Conservation (phyloP, 2,113 vertebrate species). For the Copsychus sechellarum region DNA sequence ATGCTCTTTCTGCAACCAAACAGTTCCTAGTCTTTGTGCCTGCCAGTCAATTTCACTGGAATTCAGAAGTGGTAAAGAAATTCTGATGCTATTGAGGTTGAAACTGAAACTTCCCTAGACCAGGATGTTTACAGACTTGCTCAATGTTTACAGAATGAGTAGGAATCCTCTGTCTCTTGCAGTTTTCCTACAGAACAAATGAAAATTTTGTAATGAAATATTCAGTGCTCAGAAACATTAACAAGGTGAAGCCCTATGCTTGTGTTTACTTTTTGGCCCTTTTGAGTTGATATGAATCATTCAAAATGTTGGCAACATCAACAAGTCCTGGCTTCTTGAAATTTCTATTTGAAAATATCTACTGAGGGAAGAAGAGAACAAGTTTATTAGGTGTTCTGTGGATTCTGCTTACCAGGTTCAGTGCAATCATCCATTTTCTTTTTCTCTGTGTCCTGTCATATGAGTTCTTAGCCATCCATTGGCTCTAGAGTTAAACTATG, state of each 20-base stretch:
- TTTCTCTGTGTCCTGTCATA: neutral
- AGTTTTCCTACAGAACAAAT: neutral
- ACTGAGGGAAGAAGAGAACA: neutral
- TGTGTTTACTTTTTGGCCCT: neutral
- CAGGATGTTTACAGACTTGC: neutral
- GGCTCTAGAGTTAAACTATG: neutral
- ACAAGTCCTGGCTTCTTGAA: neutral
- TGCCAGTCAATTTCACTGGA: neutral
- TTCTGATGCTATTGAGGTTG: accelerated
- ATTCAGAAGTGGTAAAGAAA: neutral
- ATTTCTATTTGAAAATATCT: neutral
- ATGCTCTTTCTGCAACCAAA: accelerated
- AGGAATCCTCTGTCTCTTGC: neutral
- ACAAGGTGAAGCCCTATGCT: neutral
- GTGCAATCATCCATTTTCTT: neutral
- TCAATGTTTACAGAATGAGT: accelerated
- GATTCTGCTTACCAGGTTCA: neutral
- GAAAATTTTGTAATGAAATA: neutral
- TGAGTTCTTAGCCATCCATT: neutral
- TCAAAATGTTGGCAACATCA: neutral
- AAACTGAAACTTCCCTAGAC: neutral
- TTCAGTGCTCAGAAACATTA: neutral
- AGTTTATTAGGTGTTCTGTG: neutral
- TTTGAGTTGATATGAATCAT: neutral
- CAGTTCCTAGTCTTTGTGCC: neutral